These are phyloP conservation scores for Kradibia gibbosae DNA, from an alignment of 1,140 invertebrate genomes.

Conservation along the genomic window DNA sequence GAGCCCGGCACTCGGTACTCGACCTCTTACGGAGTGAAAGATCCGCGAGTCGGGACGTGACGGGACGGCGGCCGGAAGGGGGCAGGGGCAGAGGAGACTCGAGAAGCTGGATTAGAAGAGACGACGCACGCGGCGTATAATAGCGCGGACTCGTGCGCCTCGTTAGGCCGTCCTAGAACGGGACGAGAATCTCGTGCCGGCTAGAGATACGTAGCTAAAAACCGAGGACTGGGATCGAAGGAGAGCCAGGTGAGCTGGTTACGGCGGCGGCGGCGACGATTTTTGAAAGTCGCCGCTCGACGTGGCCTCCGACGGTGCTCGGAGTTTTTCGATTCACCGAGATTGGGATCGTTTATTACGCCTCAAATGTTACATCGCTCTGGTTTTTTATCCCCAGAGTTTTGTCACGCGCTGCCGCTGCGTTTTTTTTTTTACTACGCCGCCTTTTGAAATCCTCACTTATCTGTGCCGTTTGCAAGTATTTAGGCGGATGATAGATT, in stretches of 20 bases:
- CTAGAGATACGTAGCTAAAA: slow-evolving; percentile 27
- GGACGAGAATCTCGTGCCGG: slow-evolving; percentile 27
- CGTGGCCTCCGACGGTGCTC: not conserved
- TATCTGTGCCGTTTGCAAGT: too few relatives aligned
- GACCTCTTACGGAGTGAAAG: not conserved
- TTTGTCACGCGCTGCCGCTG: not conserved
- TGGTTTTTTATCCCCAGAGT: not conserved
- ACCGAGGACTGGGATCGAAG: too few relatives aligned
- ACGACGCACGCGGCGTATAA: too few relatives aligned
- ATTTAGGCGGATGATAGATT: too few relatives aligned
- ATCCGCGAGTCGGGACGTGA: too few relatives aligned
- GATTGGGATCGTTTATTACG: not conserved
- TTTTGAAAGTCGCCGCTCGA: not conserved
- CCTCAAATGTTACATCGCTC: not conserved
- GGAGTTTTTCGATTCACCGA: not conserved
- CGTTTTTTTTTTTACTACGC: too few relatives aligned
- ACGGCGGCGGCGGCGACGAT: too few relatives aligned
- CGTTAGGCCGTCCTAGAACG: slow-evolving; percentile 40
- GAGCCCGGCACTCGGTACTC: too few relatives aligned
- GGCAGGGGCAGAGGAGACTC: not conserved
- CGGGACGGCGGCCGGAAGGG: not conserved
- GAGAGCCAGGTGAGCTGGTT: not conserved
- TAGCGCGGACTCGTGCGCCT: slow-evolving; percentile 22
- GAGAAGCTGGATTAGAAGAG: not conserved
- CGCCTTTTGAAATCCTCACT: too few relatives aligned